Evolutionary conservation across 2,113 vertebrate species (phyloP).

Genomic region (Dipodomys ordii): DNA sequence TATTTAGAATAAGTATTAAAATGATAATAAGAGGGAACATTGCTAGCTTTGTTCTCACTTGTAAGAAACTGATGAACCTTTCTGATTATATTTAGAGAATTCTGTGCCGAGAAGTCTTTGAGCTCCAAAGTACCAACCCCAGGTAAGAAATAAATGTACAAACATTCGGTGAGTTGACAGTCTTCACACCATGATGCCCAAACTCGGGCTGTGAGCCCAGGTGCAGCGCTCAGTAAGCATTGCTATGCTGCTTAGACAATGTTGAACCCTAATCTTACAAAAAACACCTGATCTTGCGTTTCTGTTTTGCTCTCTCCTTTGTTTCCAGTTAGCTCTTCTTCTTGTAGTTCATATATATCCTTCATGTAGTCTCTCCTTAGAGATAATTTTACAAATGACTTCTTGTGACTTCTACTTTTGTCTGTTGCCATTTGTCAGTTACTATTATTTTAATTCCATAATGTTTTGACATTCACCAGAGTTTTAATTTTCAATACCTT

Average conservation of each 20-base stretch:
- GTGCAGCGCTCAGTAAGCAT: too few species aligned
- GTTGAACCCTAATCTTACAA: background rate
- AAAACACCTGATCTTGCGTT: background rate
- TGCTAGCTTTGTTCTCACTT: background rate
- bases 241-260: background rate
- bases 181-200: background rate
- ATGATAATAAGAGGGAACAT: background rate
- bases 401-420: background rate
- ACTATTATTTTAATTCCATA: background rate
- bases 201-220: background rate
- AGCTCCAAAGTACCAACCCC: background rate
- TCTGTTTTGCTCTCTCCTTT: background rate
- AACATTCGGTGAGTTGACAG: too few species aligned
- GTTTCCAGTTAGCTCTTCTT: background rate
- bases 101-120: too few species aligned
- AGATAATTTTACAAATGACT: background rate
- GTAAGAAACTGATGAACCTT: background rate
- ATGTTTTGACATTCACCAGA: background rate
- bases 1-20: background rate
- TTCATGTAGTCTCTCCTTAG: background rate
- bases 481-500: background rate
- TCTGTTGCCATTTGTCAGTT: background rate
- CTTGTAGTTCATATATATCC: background rate
- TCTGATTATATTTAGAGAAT: background rate
- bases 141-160: rapidly evolving